phyloP scores from a whole-genome alignment of 2,113 vertebrate species.

The Symphodus melops region DNA sequence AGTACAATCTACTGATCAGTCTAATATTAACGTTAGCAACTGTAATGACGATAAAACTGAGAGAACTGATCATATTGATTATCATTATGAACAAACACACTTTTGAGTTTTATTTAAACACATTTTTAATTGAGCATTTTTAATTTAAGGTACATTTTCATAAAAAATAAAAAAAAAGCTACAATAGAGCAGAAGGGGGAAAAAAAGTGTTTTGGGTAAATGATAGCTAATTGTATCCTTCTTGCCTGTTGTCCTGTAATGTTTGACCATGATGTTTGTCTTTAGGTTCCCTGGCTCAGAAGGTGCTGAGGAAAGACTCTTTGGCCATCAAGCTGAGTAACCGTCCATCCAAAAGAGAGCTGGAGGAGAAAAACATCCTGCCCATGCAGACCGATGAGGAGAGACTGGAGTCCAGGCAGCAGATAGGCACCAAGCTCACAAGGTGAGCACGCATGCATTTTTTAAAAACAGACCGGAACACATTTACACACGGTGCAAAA shows the following conservation, averaged over 20 bases:
- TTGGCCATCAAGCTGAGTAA: constrained; percentile 98
- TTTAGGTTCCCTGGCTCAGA: constrained; percentile 93
- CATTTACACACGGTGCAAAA: constrained; percentile 14
- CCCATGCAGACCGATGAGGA: constrained; percentile 97
- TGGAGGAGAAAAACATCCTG: constrained; percentile 98
- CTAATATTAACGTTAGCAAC: too few species aligned
- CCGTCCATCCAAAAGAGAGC: constrained; percentile 94
- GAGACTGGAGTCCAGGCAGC: constrained; percentile 94
- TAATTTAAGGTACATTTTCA: neutral
- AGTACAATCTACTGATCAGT: too few species aligned
- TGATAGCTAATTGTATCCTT: neutral
- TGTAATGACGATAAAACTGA: too few species aligned
- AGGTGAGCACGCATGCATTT: constrained; percentile 82
- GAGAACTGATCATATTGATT: too few species aligned
- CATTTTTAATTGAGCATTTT: neutral
- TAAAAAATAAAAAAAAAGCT: neutral
- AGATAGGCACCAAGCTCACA: constrained; percentile 97
- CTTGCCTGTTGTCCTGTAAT: neutral
- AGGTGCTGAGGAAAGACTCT: constrained; percentile 97
- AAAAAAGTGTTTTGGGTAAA: neutral
- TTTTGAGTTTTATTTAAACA: neutral
- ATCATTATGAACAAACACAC: neutral
- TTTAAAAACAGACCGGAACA: neutral
- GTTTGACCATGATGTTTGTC: constrained; percentile 11
- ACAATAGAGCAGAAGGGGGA: neutral